Evolutionary conservation across 2,797 vertebrate species (phyloP).

Genomic region (Myotis pilosus): DNA sequence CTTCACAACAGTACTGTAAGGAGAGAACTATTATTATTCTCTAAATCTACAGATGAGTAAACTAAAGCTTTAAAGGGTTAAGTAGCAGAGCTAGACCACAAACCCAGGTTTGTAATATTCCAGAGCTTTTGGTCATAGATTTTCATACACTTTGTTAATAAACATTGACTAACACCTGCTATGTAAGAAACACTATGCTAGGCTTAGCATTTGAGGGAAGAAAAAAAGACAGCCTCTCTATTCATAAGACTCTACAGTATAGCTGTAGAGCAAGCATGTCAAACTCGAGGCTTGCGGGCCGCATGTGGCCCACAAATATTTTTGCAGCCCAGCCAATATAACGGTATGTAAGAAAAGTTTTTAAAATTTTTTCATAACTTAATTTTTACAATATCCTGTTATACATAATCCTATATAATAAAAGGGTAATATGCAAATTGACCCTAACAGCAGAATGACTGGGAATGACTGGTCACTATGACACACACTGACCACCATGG

Average conservation of each 20-base stretch:
- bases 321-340: too few relatives aligned
- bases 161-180: not conserved
- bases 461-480: too few relatives aligned
- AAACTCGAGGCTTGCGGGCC: too few relatives aligned
- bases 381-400: too few relatives aligned
- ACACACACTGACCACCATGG: too few relatives aligned
- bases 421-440: too few relatives aligned
- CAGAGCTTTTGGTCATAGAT: not conserved
- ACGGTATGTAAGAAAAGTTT: too few relatives aligned
- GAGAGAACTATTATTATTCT: not conserved
- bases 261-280: not conserved
- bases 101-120: not conserved
- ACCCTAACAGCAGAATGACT: too few relatives aligned
- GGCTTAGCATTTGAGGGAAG: not conserved
- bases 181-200: not conserved
- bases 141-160: not conserved
- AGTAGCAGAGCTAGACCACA: slow-evolving; percentile 1
- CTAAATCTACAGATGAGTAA: slow-evolving; percentile 6
- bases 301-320: too few relatives aligned
- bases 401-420: too few relatives aligned
- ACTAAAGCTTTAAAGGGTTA: not conserved
- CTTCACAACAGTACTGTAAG: not conserved
- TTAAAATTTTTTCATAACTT: too few relatives aligned
- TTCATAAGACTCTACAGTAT: not conserved
- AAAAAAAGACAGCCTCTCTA: not conserved